Evolutionary conservation across 2,888 invertebrate genomes (phyloP), one percentile per base, ranked within the genome.

Genomic region (Spicauda simplicius): DNA sequence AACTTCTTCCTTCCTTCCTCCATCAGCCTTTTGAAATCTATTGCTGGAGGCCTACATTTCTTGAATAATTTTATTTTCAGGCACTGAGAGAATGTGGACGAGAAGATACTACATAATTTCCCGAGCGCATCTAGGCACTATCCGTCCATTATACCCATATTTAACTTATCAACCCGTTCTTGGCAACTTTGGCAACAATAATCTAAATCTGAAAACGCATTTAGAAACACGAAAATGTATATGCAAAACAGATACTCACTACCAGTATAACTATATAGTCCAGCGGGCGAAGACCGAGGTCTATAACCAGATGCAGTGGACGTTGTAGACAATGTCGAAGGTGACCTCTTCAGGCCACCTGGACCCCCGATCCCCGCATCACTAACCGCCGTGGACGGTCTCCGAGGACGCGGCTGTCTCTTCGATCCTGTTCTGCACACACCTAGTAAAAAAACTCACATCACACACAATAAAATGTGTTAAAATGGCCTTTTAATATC

Each of bases 261-360:
- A 85, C 95, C 95, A 74, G 96, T 96, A 79, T 96, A 97, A 75
- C 96, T 96, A 81, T 95, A 95, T 69, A 97, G 92, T n/a, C 97
- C 97, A 12, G 96, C 96, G 5, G 97, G 97, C 70, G 96, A 96
- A 60, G 97, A 97, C 74, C 96, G 92, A 1, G 97, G 97, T 73
- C 97, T 90, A 76, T 94, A 93, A 56, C 92, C 88, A 1, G 93
- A 93, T 2, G 83, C 84, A 1, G 90, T 90, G 52, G 93, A 93
- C 53, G 87, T 81, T 2, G 93, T 93, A 59, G 93, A 92, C n/a
- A 90, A 80, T 5, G 88, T 90, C 67, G 91, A 92, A 16, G 90
- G 91, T 2, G 91, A 92, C 62, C 91, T 77, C 73, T 80, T 88
- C 73, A 91, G 72, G 37, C 85, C 85, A 16, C 69, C 78, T 58